Percentiles rank a stretch among this genome's conserved stretches.
phyloP scores from a whole-genome alignment of 2,797 vertebrate species.

The Gymnocypris eckloni region DNA sequence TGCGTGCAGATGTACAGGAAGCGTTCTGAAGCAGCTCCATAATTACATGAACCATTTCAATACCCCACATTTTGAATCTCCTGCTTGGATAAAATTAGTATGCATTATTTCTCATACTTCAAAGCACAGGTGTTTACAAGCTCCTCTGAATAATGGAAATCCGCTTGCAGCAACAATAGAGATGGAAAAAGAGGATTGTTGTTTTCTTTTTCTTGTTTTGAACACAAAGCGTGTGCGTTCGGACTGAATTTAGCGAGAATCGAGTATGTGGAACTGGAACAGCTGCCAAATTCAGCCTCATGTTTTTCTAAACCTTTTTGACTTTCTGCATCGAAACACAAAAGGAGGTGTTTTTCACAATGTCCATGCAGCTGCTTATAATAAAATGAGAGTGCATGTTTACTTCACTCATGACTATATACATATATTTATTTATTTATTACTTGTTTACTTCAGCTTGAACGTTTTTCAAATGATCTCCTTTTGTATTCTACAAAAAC shows the following conservation, averaged over 20 bases:
- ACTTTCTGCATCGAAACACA: background rate
- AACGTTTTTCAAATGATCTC: background rate
- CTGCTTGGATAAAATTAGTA: slow-evolving; percentile 21
- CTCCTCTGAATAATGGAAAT: slow-evolving; percentile 18
- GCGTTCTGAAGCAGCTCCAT: background rate
- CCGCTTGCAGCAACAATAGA: slow-evolving; percentile 22
- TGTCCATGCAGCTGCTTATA: background rate
- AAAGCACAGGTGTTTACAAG: slow-evolving; percentile 33
- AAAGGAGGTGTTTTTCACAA: background rate
- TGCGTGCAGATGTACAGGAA: background rate
- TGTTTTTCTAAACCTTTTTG: background rate
- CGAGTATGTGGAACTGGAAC: background rate
- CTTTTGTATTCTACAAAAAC: background rate
- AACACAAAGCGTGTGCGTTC: slow-evolving; percentile 7
- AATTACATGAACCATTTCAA: slow-evolving; percentile 19
- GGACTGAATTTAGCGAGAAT: background rate
- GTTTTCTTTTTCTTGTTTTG: background rate
- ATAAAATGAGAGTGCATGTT: no score
- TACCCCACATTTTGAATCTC: background rate
- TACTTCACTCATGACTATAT: no score
- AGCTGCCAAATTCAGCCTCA: background rate
- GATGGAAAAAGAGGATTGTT: background rate
- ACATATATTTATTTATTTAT: no score
- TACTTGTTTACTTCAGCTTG: no score
- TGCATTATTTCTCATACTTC: slow-evolving; percentile 35